These are phyloP conservation scores for Eristalinus aeneus DNA, from an alignment of 2,888 invertebrate species.

Conservation along the genomic window DNA sequence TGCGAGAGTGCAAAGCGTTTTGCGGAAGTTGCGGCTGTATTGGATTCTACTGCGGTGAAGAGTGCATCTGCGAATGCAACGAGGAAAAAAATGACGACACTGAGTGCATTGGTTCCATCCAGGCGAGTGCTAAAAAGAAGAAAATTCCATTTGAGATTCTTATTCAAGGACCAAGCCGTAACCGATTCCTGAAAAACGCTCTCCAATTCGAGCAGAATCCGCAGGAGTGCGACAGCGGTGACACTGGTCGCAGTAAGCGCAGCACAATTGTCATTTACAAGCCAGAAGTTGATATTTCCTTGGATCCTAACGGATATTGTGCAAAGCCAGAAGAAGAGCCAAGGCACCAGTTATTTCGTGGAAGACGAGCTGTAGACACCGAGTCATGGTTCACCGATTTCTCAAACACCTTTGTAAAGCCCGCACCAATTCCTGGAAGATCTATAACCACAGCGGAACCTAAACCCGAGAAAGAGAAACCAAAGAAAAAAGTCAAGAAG, in stretches of 20 bases:
- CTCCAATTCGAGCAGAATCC: conserved; percentile 76
- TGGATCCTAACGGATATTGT: conserved; percentile 58
- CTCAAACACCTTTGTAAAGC: conserved; percentile 75
- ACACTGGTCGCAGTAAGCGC: conserved; percentile 74
- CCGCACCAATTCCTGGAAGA: conserved; percentile 74
- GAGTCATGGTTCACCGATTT: conserved; percentile 78
- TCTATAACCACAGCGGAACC: background rate
- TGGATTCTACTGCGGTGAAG: conserved; percentile 80
- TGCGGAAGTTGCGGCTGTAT: conserved; percentile 79
- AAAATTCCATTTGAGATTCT: conserved; percentile 78
- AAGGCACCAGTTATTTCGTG: conserved; percentile 60
- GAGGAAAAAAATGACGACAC: conserved; percentile 76
- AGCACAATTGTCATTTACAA: conserved; percentile 78
- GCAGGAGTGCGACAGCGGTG: conserved; percentile 55
- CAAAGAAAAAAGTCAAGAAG: background rate
- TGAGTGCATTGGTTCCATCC: conserved; percentile 78
- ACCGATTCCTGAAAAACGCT: conserved; percentile 78
- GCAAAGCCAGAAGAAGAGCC: conserved; percentile 45
- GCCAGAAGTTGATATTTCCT: conserved; percentile 69
- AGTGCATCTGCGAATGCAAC: conserved; percentile 80
- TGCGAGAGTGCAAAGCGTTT: conserved; percentile 77
- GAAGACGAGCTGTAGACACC: conserved; percentile 74
- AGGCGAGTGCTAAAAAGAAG: conserved; percentile 75
- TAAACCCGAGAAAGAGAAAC: background rate
- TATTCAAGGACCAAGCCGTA: conserved; percentile 79